Conservation (phyloP, 2,797 vertebrate species). For the Benthosema pterotum region DNA sequence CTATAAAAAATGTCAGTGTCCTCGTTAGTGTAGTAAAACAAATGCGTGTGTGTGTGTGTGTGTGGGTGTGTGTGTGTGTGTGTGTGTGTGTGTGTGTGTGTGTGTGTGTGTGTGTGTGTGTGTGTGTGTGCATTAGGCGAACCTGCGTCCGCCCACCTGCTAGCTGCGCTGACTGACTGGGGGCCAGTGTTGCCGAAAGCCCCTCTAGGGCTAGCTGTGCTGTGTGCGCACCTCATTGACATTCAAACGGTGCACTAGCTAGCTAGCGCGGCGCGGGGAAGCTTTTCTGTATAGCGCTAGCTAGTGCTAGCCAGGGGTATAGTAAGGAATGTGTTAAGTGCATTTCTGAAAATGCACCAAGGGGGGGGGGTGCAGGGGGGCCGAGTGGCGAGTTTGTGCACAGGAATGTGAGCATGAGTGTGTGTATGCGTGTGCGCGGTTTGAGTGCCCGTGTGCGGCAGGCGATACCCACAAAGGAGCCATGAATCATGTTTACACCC, state of each 20-base stretch:
- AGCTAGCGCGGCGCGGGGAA: too few species aligned
- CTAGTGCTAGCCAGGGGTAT: conserved; percentile 70
- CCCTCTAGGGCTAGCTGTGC: too few species aligned
- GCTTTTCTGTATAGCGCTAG: conserved; percentile 49
- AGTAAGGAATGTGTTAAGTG: conserved; percentile 53
- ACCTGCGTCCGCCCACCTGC: conserved; percentile 69
- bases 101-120: not conserved
- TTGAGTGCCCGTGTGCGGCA: not conserved
- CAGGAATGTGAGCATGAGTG: conserved; percentile 8
- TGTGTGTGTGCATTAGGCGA: conserved; percentile 40
- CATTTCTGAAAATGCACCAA: conserved; percentile 39
- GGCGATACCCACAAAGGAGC: conserved; percentile 55
- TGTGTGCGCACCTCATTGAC: conserved; percentile 64
- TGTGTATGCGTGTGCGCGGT: conserved; percentile 16
- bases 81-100: conserved; percentile 14
- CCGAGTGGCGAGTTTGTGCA: not conserved
- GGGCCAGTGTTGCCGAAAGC: conserved; percentile 66
- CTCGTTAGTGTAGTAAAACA: too few species aligned
- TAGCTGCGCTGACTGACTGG: conserved; percentile 69
- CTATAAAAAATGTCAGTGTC: too few species aligned
- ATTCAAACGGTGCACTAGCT: conserved; percentile 61
- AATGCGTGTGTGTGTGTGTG: not conserved
- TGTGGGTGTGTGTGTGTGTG: not conserved
- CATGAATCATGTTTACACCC: conserved; percentile 69
- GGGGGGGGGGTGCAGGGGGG: not conserved